Base-by-base conservation (phyloP, 2,113 vertebrate genomes). In the Erpornis zantholeuca region DNA sequence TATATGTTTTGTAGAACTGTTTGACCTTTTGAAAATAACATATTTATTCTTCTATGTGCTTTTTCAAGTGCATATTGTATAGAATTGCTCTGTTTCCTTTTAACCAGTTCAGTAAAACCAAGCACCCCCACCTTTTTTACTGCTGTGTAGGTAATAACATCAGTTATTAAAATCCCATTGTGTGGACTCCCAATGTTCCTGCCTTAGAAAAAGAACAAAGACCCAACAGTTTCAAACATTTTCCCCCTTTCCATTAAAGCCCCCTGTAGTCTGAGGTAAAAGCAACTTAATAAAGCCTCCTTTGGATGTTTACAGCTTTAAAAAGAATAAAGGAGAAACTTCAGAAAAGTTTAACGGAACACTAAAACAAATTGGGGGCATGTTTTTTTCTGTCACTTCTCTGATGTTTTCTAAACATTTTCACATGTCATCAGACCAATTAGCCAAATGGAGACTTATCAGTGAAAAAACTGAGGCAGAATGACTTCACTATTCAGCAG, bases 161-260 rank as follows among this genome's bases (percentile, higher is more conserved):
- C 18, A 72, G 29, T 86, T 93, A 88, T 81, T 90, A 93, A 94
- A 86, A 86, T 70, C 71, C 50, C 16, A 23, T 66, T 90, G 54
- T 31, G 47, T 59, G 60, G 35, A 38, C 35, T 70, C 63, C 54
- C 29, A 45, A 6, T 54, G 64, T 60, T 94, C 88, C 88, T 78
- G 33, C 56, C 35, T 81, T 88, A 88, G 84, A 95, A 88, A 92
- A 86, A 83, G 82, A 92, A 94, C 29, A 94, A 80, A 97, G 82
- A 70, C 50, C 70, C 23, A 88, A 88, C 42, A 52, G 56, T 93
- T 93, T 95, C 76, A 93, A 78, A 73, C 63, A 63, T 44, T 94
- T 86, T 68, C 24, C 27, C 25, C 33, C 75, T 64, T 94, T 84
- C 83, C 65, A 49, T 60, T 78, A 95, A 89, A 94, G 20, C 40